phyloP scores from a whole-genome alignment of 2,113 vertebrate genomes.

The Tapirus terrestris region DNA sequence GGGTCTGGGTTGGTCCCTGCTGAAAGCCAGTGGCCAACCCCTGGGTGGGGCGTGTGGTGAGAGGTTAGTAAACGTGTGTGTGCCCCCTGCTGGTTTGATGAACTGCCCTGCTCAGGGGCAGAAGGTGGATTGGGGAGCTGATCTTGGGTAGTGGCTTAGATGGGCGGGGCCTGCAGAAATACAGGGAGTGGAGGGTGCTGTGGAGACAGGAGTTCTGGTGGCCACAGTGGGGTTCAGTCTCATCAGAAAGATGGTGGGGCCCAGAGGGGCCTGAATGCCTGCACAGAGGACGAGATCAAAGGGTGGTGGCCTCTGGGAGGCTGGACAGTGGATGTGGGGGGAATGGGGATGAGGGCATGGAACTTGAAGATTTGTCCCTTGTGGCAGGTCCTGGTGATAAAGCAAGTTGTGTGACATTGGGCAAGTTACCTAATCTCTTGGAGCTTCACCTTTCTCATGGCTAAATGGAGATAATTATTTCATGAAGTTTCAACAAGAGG shows the following conservation, averaged over 20 bases:
- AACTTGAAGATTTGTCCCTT: neutral
- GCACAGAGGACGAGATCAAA: too few relatives aligned
- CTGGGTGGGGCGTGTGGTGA: accelerated
- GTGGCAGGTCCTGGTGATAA: neutral
- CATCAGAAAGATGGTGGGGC: neutral
- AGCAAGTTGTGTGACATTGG: neutral
- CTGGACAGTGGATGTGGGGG: neutral
- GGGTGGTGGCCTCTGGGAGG: neutral
- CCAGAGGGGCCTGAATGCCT: neutral
- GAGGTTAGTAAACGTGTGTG: accelerated
- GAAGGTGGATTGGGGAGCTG: neutral
- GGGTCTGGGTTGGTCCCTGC: neutral
- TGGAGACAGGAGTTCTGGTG: neutral
- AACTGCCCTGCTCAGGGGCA: neutral
- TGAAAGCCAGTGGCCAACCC: too few relatives aligned
- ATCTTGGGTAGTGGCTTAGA: accelerated
- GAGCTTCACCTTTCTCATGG: neutral
- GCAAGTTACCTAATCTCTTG: neutral
- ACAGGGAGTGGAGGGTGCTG: neutral
- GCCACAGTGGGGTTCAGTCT: neutral
- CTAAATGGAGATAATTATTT: neutral
- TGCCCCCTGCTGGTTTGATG: too few relatives aligned
- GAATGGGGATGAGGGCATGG: neutral
- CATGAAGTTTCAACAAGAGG: neutral
- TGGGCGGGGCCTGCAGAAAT: neutral